phyloP scores from a whole-genome alignment of 2,888 invertebrate species.

The Elysia crispata region DNA sequence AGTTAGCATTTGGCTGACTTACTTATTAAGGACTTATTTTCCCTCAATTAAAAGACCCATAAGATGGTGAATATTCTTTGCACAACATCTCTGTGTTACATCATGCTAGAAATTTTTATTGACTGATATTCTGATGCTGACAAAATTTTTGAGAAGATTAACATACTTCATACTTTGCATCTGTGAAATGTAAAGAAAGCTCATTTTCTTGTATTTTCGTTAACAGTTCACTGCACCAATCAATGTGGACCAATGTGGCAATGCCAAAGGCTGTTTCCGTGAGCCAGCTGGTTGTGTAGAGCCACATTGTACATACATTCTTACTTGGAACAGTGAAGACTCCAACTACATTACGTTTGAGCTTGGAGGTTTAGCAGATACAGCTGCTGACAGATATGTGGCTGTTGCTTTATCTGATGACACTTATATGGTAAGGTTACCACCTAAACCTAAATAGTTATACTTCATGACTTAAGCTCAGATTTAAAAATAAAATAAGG shows the following conservation, averaged over 20 bases:
- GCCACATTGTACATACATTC: constrained; percentile 71
- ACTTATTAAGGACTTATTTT: no score
- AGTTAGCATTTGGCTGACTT: no score
- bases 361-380: constrained; percentile 69
- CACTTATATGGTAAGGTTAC: constrained; percentile 69
- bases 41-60: no score
- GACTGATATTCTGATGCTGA: no score
- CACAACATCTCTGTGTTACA: no score
- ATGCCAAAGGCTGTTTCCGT: constrained; percentile 74
- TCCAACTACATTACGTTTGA: constrained; percentile 61
- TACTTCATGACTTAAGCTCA: no score
- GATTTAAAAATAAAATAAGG: no score
- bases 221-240: constrained; percentile 60
- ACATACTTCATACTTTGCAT: not conserved
- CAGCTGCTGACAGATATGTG: constrained; percentile 72
- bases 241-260: constrained; percentile 69
- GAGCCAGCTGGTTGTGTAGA: constrained; percentile 73
- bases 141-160: no score
- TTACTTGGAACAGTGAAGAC: constrained; percentile 68
- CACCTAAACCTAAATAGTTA: not conserved
- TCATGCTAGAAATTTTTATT: no score
- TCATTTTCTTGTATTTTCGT: not conserved
- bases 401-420: constrained; percentile 74
- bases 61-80: no score
- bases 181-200: not conserved